Evolutionary conservation across 2,113 vertebrate genomes (phyloP).

Genomic region (Daubentonia madagascariensis): DNA sequence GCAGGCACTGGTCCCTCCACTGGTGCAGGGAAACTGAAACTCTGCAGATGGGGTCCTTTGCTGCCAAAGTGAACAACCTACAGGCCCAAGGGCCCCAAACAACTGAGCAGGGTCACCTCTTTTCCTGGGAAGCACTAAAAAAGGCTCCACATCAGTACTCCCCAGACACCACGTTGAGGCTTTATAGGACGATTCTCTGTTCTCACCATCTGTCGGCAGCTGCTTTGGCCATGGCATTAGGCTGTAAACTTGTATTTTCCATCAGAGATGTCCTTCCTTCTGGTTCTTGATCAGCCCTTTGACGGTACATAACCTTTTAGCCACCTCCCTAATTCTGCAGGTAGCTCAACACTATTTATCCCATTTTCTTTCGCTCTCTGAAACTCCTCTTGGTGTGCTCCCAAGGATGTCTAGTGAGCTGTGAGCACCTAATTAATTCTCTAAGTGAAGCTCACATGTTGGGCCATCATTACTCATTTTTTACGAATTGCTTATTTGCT

Average conservation of each 20-base stretch:
- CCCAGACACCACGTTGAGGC: background rate
- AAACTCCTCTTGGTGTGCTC: background rate
- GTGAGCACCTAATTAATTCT: background rate
- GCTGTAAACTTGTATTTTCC: background rate
- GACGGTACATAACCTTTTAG: background rate
- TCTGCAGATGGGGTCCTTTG: background rate
- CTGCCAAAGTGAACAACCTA: background rate
- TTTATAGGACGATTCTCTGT: background rate
- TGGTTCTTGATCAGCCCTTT: background rate
- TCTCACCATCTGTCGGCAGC: background rate
- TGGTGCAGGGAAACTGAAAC: background rate
- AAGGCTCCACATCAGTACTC: background rate
- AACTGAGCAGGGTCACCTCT: background rate
- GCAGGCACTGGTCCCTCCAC: background rate
- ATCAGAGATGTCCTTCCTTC: background rate
- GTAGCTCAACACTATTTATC: background rate
- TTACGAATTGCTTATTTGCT: background rate
- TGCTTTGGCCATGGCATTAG: background rate
- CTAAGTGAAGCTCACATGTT: background rate
- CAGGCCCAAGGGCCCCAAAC: background rate
- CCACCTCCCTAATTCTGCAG: background rate
- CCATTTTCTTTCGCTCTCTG: background rate
- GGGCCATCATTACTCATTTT: background rate
- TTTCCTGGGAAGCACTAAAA: background rate
- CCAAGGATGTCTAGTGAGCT: background rate